These are phyloP conservation scores for Leistus spinibarbis DNA, from an alignment of 2,888 invertebrate genomes.

Conservation along the genomic window DNA sequence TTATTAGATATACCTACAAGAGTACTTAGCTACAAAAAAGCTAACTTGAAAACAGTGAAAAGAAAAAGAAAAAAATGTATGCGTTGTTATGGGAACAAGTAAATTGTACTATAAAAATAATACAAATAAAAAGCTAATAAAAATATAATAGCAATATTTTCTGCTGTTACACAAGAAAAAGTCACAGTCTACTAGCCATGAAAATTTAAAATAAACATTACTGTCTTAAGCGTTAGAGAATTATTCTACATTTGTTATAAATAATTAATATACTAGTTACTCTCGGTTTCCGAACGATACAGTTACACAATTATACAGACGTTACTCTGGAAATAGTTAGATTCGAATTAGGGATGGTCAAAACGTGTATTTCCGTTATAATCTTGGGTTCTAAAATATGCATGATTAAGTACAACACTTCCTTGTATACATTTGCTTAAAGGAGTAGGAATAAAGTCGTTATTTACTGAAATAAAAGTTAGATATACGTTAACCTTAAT, in stretches of 20 bases:
- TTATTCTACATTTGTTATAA: neutral
- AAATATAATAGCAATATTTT: neutral
- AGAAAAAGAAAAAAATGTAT: neutral
- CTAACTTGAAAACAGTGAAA: neutral
- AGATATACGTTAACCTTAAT: no score
- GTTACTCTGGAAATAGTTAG: no score
- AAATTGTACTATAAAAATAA: neutral
- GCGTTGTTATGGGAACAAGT: neutral
- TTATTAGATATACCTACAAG: neutral
- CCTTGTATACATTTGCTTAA: no score
- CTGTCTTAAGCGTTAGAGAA: neutral
- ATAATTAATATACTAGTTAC: neutral
- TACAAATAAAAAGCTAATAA: neutral
- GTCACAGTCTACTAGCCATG: constrained; percentile 1
- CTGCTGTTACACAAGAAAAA: neutral
- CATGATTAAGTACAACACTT: no score
- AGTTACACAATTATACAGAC: no score
- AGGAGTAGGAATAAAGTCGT: no score
- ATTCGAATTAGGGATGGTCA: no score
- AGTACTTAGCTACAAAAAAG: neutral
- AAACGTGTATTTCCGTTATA: no score
- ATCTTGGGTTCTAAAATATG: no score
- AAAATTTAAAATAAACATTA: neutral
- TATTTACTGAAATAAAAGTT: no score
- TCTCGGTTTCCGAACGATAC: no score